A percentile compares a stretch with the other conserved stretches of the same genome.
phyloP scores from a whole-genome alignment of 1,140 invertebrate genomes.

The Lasioglossum baleicum region DNA sequence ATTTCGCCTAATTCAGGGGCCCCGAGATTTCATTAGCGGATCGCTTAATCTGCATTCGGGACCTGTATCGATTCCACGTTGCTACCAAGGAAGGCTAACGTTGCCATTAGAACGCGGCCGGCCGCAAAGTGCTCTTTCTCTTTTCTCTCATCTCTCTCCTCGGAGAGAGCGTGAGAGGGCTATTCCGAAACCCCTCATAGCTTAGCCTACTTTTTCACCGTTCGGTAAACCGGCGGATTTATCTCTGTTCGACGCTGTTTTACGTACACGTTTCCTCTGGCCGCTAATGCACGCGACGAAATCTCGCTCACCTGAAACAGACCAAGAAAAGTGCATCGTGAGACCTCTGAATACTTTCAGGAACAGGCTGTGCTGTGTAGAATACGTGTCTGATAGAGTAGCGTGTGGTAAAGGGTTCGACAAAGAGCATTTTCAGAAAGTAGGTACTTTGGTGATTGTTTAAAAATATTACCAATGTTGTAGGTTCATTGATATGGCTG shows the following conservation, averaged over 20 bases:
- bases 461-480: no score
- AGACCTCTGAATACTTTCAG: background rate
- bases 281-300: background rate
- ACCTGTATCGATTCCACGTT: constrained; percentile 26
- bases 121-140: constrained; percentile 38
- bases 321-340: constrained; percentile 21
- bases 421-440: no score
- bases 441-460: no score
- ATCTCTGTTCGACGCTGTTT: constrained; percentile 16
- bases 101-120: constrained; percentile 17
- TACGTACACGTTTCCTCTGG: background rate
- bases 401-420: no score
- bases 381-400: no score
- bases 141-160: no score
- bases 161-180: background rate
- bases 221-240: constrained; percentile 44
- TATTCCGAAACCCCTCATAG: constrained; percentile 44
- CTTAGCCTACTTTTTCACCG: constrained; percentile 48
- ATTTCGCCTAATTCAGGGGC: no score
- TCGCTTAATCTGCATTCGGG: constrained; percentile 53
- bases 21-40: constrained; percentile 47
- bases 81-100: constrained; percentile 31
- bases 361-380: background rate
- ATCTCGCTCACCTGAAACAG: constrained; percentile 68
- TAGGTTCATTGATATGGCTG: no score